Percentiles rank a stretch among this genome's conserved stretches.
Evolutionary conservation across 2,797 vertebrate species (phyloP).

Genomic region (Hylomyscus alleni): DNA sequence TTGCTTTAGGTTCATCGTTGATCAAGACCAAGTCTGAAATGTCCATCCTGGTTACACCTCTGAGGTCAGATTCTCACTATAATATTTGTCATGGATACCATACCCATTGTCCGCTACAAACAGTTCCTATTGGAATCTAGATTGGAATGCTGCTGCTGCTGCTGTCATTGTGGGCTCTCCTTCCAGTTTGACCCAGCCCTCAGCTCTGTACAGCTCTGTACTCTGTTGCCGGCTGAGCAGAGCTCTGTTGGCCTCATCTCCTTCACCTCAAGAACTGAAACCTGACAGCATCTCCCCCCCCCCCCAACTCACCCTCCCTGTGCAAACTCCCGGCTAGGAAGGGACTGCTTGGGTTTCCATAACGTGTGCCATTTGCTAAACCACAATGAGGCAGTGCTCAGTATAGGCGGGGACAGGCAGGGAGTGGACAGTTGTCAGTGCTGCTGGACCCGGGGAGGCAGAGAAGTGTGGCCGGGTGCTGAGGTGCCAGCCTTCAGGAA

Average conservation of each 20-base stretch:
- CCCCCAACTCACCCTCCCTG: neutral
- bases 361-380: constrained; percentile 64
- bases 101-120: neutral
- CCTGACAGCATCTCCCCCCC: neutral
- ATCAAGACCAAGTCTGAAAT: constrained; percentile 34
- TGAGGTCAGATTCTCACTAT: neutral
- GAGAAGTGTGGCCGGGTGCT: neutral
- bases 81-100: neutral
- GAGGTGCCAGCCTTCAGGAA: constrained; percentile 1
- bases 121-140: neutral
- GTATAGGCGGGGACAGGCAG: neutral
- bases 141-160: neutral
- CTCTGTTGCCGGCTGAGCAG: neutral
- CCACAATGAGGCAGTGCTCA: constrained; percentile 65
- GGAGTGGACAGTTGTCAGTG: neutral
- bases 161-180: neutral
- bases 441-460: constrained; percentile 31
- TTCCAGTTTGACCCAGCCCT: neutral
- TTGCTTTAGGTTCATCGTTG: neutral
- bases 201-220: neutral
- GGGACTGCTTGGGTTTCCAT: constrained; percentile 68
- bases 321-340: constrained; percentile 29
- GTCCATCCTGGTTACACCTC: constrained; percentile 7
- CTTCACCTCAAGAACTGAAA: neutral
- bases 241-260: neutral